phyloP scores from a whole-genome alignment of 2,888 invertebrate genomes.

The Parelbella ahira region DNA sequence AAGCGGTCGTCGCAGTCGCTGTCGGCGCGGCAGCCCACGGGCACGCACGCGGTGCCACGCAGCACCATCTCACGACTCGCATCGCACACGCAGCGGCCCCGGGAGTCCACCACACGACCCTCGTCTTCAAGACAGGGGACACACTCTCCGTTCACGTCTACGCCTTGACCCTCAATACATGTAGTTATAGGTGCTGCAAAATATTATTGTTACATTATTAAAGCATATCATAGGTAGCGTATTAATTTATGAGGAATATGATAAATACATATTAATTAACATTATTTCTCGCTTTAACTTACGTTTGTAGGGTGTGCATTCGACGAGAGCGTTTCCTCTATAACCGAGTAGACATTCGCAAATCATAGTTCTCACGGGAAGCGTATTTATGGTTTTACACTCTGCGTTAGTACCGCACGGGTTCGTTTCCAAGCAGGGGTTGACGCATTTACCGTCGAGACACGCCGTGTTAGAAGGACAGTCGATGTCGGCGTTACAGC shows the following conservation, averaged over 20 bases:
- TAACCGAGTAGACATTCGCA: conserved; percentile 93
- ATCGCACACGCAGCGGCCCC: conserved; percentile 91
- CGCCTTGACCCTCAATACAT: conserved; percentile 89
- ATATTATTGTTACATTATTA: background rate
- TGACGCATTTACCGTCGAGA: conserved; percentile 88
- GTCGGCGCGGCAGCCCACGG: conserved; percentile 86
- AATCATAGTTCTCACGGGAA: conserved; percentile 92
- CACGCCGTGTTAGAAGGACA: conserved; percentile 92
- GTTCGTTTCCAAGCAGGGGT: conserved; percentile 88
- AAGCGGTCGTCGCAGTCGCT: conserved; percentile 88
- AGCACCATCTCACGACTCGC: conserved; percentile 88
- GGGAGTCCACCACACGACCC: conserved; percentile 87
- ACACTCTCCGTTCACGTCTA: conserved; percentile 89
- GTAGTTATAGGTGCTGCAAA: conserved; percentile 74
- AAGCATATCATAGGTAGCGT: no score
- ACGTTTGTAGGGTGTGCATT: conserved; percentile 87
- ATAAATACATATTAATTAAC: no score
- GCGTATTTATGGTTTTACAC: conserved; percentile 89
- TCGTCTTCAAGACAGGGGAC: conserved; percentile 85
- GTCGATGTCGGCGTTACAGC: conserved; percentile 88
- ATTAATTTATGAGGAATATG: no score
- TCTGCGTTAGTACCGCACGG: conserved; percentile 91
- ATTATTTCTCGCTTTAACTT: conserved; percentile 60
- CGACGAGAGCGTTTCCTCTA: conserved; percentile 91
- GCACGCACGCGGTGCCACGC: conserved; percentile 89